Evolutionary conservation across 2,113 vertebrate species (phyloP), one percentile per base, ranked within the genome.

Genomic region (Pluvialis apricaria): DNA sequence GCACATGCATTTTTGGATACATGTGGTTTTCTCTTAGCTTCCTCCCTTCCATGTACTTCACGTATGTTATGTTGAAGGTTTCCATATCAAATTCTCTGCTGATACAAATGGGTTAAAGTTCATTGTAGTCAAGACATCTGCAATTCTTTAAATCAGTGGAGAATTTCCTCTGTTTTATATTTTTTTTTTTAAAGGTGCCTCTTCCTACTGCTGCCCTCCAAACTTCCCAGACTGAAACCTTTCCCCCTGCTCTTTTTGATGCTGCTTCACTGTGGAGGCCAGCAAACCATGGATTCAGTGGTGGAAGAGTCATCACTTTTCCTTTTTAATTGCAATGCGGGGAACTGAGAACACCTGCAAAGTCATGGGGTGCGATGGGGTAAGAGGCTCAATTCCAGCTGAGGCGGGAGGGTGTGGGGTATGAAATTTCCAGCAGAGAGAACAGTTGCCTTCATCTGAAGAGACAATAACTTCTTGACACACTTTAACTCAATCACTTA

Each of bases 401-500:
- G 42, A 91, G 40, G 38, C 2, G 4, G 16, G 34, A 10, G 28
- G 15, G 18, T 75, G 20, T 29, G 10, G 26, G 32, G 7, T 61
- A 55, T 76, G 68, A 88, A 57, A 89, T 89, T 89, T 85, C 42
- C 44, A 55, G 13, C 64, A 78, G 60, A 47, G 58, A 90, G 31
- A 36, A 92, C 28, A 64, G 31, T 40, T 84, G 78, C 29, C 70
- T 82, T 82, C 55, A 52, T 86, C 44, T 90, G 61, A 90, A 87
- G 75, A 91, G 61, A 85, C 49, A 78, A 60, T 68, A 81, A 71
- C 81, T 97, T 82, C 73, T 94, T 95, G 78, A 85, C 78, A 87
- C 44, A 49, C 19, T 94, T 76, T 82, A 87, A 90, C 54, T 97
- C 57, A 83, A 87, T 95, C 73, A 89, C 31, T 94, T 89, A 84